Conservation (phyloP, 2,113 vertebrate genomes). For the Ahaetulla prasina region DNA sequence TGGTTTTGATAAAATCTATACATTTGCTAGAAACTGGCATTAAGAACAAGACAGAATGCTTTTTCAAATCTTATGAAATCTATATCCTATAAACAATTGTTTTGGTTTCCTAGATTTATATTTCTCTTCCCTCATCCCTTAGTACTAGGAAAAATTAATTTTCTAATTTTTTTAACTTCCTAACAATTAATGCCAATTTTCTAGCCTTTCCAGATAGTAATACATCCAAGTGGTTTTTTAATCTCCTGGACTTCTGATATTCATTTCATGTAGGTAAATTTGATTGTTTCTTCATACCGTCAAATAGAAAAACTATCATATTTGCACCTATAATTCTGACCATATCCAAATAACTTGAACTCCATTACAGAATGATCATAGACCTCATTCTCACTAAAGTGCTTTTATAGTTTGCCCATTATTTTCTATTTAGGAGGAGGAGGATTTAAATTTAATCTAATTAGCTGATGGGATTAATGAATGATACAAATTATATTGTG, state of each 20-base stretch:
- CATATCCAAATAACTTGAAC: not conserved
- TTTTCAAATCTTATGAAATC: not conserved
- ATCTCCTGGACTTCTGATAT: not conserved
- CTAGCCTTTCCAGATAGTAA: not conserved
- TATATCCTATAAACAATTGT: not conserved
- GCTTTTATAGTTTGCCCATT: not conserved
- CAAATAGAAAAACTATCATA: not conserved
- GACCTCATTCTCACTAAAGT: not conserved
- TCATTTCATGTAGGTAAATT: not conserved
- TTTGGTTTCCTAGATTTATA: not conserved
- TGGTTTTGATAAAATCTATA: not conserved
- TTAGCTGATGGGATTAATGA: not conserved
- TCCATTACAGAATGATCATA: not conserved
- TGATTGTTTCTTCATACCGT: not conserved
- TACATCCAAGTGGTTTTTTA: not conserved
- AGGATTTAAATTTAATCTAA: not conserved
- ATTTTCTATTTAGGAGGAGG: not conserved
- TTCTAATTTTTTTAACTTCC: not conserved
- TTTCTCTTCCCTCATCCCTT: not conserved
- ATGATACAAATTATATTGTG: not conserved
- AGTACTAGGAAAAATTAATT: not conserved
- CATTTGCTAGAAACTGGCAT: not conserved
- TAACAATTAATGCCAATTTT: not conserved
- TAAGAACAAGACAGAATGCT: not conserved
- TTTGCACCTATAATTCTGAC: not conserved